phyloP scores from a whole-genome alignment of 2,797 vertebrate genomes.

The Leptoclinus maculatus region DNA sequence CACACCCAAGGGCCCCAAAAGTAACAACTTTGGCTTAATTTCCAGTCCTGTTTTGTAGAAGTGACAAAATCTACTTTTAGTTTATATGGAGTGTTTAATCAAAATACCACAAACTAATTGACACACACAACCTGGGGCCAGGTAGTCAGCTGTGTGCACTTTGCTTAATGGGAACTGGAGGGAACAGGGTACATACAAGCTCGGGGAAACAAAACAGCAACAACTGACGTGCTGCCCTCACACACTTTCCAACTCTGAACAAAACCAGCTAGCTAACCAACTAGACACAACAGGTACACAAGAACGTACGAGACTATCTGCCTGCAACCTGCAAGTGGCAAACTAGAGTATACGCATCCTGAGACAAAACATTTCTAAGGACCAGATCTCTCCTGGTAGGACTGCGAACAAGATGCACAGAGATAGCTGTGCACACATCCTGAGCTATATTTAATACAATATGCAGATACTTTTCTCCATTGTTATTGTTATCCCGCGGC shows the following conservation, averaged over 20 bases:
- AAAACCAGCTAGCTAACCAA: not conserved
- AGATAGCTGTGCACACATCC: not conserved
- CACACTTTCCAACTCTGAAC: not conserved
- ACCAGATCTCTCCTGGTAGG: not conserved
- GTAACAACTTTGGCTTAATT: not conserved
- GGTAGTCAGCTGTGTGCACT: not conserved
- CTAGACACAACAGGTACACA: not conserved
- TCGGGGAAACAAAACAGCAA: not conserved
- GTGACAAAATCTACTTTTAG: not conserved
- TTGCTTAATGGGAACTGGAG: not conserved
- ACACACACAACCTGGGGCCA: not conserved
- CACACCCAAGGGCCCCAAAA: not conserved
- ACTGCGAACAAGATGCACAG: not conserved
- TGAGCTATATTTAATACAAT: not conserved
- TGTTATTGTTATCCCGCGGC: too few species aligned
- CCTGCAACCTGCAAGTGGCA: not conserved
- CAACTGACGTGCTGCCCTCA: not conserved
- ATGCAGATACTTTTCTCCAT: too few species aligned
- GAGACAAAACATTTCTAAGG: not conserved
- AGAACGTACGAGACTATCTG: not conserved
- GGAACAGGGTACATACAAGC: not conserved
- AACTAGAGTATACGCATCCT: not conserved
- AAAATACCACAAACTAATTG: not conserved
- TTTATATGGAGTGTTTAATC: not conserved
- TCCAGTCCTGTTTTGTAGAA: not conserved